Evolutionary conservation across 2,113 vertebrate genomes (phyloP), one percentile per base, ranked within the genome.

Genomic region (Albula glossodonta): DNA sequence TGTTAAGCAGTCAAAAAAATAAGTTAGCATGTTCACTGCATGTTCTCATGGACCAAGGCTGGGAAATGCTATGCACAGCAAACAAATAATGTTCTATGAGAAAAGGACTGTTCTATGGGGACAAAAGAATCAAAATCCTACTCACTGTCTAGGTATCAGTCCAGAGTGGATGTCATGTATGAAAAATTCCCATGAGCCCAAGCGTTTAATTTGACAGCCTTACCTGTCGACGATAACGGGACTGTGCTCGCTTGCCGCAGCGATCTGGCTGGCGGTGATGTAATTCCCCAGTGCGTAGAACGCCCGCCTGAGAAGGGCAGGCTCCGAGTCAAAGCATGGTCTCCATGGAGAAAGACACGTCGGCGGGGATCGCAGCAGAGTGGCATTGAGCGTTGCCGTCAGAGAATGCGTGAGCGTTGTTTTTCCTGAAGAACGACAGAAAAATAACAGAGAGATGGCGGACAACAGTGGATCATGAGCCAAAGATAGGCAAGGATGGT

Each of bases 211-310:
- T 66, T 22, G 60, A 22, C 7, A 22, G 17, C 1, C 60, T 19
- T 66, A 66, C 97, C 98, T 98, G 96, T 99, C 98, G 70, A 98
- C 87, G 74, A 99, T 95, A 92, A 99, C 97, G 70, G 97, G 96
- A 81, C 93, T 91, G 70, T 90, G 92, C 63, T 60, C 87, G 9
- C 95, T 96, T 83, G 92, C 94, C 85, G 91, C 90, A 0, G 93
- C 93, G 88, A 98, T 97, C 93, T 98, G 94, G 19, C 95, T 94
- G 77, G 96, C 97, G 78, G 96, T 96, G 49, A 99, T 95, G 88
- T 99, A 99, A 92, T 99, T 99, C 88, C 97, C 97, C 0, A 98
- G 90, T 81, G 98, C 96, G 86, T 98, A 99, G 94, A 97, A 99
- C 6, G 97, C 97, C 93, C 97, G 96, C 91, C 95, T 96, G 83